A percentile compares a stretch with the other conserved stretches of the same genome.
Evolutionary conservation across 2,888 invertebrate genomes (phyloP).

Genomic region (Drosophila neutralis): DNA sequence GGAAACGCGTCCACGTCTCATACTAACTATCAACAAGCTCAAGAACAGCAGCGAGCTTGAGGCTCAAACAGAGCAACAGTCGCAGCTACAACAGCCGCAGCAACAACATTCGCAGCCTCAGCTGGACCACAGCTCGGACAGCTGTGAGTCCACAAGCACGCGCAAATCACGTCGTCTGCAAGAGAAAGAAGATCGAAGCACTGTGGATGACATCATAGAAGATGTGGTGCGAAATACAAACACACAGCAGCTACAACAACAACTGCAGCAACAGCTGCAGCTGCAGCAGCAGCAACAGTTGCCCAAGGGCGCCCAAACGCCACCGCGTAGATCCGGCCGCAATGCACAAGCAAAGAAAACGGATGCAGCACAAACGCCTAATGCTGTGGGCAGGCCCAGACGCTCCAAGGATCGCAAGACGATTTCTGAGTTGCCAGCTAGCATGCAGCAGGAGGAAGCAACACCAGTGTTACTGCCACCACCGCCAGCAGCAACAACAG

Average conservation of each 20-base stretch:
- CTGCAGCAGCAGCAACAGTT: conserved; percentile 58
- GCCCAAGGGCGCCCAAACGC: conserved; percentile 83
- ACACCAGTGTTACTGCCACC: conserved; percentile 31
- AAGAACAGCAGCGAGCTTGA: conserved; percentile 81
- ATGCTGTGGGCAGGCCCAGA: conserved; percentile 86
- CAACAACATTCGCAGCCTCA: conserved; percentile 56
- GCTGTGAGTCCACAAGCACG: conserved; percentile 86
- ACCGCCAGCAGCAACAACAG: conserved; percentile 27
- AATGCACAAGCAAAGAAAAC: conserved; percentile 83
- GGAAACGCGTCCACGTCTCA: conserved; percentile 88
- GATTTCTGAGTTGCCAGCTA: conserved; percentile 86
- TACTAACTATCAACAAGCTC: conserved; percentile 92
- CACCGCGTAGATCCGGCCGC: conserved; percentile 83
- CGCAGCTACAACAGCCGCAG: conserved; percentile 83
- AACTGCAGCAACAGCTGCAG: conserved; percentile 40
- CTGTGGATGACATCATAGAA: conserved; percentile 95
- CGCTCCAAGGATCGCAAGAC: conserved; percentile 88
- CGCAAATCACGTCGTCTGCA: conserved; percentile 92
- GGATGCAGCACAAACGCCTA: conserved; percentile 52
- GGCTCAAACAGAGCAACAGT: conserved; percentile 16
- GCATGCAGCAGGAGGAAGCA: conserved; percentile 77
- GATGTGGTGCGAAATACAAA: conserved; percentile 91
- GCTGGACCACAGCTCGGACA: conserved; percentile 68
- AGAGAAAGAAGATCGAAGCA: conserved; percentile 90
- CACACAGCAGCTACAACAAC: conserved; percentile 51